Base-by-base conservation (phyloP, 1,140 invertebrate genomes). In the Piezodorus guildinii region DNA sequence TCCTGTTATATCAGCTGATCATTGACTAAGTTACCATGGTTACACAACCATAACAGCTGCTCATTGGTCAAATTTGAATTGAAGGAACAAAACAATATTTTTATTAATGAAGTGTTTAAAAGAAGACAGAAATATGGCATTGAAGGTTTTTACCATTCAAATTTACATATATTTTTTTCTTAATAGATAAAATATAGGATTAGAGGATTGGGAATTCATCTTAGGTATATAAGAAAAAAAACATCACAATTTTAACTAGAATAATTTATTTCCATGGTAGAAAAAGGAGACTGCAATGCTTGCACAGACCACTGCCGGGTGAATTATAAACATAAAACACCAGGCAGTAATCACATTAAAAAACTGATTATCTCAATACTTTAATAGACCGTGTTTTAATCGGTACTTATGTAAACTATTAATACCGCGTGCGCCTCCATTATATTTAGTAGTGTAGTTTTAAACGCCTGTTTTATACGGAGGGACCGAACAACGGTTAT, bases 211-310 rank as follows among this genome's bases (percentile, higher is more conserved):
- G 34, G 34, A 39, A 39, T 39, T 39, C 12, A 49, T 49, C 1
- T n/a, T 16, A 49, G 46, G 46, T 1, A 19, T 49, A 19, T 6
- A 54, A 21, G 27, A 56, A 27, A 66, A 66, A 49, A 52, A 66
- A 67, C 64, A 30, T 52, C 45, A 19, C n/a, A 52, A 66, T 66
- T 65, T 68, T 70, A 70, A 70, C 69, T 70, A 70, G 69, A 70
- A 70, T 70, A 70, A 70, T 70, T 70, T 70, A 70, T 70, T 70
- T 69, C 66, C 69, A 68, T 69, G 69, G 69, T 70, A 70, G 69
- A 69, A 70, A 70, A 70, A 70, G 69, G 69, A 70, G 69, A 70
- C 65, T 68, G 68, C 67, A 70, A 67, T 70, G 68, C 68, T 69
- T 70, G 67, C 68, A 70, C 68, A 65, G 67, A 68, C 68, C 45